A percentile compares a stretch with the other conserved stretches of the same genome.
Conservation (phyloP, 2,113 vertebrate species). For the Plestiodon gilberti region DNA sequence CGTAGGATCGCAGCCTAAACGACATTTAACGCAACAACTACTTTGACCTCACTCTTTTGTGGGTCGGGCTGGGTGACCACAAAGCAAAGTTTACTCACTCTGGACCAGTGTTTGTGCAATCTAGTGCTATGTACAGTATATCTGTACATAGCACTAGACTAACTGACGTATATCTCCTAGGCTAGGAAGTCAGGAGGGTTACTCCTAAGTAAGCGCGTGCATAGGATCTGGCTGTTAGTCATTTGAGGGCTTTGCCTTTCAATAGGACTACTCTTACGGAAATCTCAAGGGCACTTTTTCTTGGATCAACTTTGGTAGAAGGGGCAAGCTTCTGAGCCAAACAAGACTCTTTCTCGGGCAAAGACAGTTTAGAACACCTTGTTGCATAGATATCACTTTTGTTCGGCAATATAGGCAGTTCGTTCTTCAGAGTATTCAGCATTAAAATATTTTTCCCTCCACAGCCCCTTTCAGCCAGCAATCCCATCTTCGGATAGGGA, state of each 20-base stretch:
- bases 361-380: background rate
- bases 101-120: background rate
- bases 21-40: too few relatives aligned
- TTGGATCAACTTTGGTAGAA: background rate
- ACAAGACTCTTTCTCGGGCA: background rate
- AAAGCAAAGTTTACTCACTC: background rate
- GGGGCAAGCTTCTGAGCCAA: background rate
- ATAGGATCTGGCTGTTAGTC: background rate
- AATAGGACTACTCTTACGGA: background rate
- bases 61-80: background rate
- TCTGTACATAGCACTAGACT: too few relatives aligned
- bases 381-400: background rate
- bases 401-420: too few relatives aligned
- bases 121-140: background rate
- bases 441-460: background rate
- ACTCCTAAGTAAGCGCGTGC: background rate
- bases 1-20: background rate
- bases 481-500: background rate
- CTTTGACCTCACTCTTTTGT: background rate
- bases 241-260: background rate
- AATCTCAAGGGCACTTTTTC: background rate
- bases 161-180: background rate
- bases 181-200: too few relatives aligned
- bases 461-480: background rate
- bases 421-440: background rate